phyloP scores from a whole-genome alignment of 2,113 vertebrate species.

The Fulica atra region DNA sequence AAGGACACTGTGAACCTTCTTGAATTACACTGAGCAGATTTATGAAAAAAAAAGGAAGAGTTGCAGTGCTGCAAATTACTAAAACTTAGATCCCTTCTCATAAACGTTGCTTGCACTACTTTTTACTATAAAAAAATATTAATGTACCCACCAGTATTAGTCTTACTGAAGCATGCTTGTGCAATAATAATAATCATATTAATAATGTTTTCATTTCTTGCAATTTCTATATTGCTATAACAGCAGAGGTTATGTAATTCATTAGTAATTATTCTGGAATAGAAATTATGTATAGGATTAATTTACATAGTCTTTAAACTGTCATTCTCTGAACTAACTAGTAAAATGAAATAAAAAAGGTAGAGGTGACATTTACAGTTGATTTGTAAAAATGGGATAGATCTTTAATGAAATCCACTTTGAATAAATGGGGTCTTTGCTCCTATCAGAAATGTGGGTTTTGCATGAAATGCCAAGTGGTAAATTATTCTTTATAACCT shows the following conservation, averaged over 20 bases:
- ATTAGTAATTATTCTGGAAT: neutral
- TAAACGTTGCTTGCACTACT: neutral
- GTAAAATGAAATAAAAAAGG: neutral
- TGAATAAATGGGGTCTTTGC: neutral
- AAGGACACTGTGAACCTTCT: neutral
- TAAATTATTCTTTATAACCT: neutral
- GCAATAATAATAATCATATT: neutral
- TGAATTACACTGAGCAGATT: neutral
- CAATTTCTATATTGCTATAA: neutral
- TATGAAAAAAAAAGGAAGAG: neutral
- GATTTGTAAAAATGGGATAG: neutral
- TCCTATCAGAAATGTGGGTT: neutral
- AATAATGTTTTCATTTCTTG: neutral
- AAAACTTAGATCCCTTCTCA: neutral
- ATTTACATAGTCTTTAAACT: neutral
- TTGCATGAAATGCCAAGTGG: neutral
- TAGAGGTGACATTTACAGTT: neutral
- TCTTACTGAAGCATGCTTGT: neutral
- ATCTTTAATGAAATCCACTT: neutral
- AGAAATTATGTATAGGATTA: neutral
- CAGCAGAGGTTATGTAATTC: neutral
- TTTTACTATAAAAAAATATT: neutral
- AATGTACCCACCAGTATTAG: neutral
- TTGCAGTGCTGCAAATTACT: neutral
- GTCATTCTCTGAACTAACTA: neutral